Percentiles rank a stretch among this genome's conserved stretches.
These are phyloP conservation scores for Rhincodon typus DNA, from an alignment of 2,797 vertebrate species.

Conservation along the genomic window DNA sequence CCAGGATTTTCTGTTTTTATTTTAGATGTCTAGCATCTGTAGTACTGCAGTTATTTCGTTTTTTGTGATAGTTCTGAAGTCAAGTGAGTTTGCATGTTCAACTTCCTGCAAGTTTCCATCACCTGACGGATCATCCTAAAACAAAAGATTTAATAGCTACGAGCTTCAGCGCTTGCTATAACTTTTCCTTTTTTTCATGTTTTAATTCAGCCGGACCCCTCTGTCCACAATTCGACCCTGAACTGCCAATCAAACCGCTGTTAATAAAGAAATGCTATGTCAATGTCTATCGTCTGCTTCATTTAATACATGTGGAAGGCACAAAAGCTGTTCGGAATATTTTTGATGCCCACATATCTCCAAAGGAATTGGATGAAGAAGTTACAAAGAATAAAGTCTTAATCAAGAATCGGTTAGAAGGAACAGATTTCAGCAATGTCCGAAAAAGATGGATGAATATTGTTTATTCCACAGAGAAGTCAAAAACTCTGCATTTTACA, in stretches of 20 bases:
- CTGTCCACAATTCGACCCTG: constrained; percentile 20
- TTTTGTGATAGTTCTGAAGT: background rate
- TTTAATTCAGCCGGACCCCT: constrained; percentile 10
- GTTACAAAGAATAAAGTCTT: constrained; percentile 33
- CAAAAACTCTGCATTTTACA: constrained; percentile 32
- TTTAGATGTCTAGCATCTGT: background rate
- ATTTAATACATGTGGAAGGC: constrained; percentile 34
- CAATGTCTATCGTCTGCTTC: constrained; percentile 20
- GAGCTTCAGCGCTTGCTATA: background rate
- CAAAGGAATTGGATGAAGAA: constrained; percentile 32
- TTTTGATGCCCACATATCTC: constrained; percentile 19
- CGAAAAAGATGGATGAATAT: constrained; percentile 31
- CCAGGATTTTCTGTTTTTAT: background rate
- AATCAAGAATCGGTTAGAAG: constrained; percentile 34
- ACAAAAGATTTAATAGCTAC: background rate
- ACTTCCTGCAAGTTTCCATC: background rate
- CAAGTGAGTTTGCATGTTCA: background rate
- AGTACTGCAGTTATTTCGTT: background rate
- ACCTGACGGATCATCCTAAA: too few species aligned
- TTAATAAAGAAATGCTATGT: constrained; percentile 24
- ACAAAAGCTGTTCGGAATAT: constrained; percentile 14
- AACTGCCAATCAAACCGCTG: constrained; percentile 24
- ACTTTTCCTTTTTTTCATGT: background rate
- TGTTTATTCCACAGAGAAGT: constrained; percentile 29
- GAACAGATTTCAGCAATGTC: constrained; percentile 3